Evolutionary conservation across 2,113 vertebrate species (phyloP), one percentile per base, ranked within the genome.

Genomic region (Patagioenas fasciata): DNA sequence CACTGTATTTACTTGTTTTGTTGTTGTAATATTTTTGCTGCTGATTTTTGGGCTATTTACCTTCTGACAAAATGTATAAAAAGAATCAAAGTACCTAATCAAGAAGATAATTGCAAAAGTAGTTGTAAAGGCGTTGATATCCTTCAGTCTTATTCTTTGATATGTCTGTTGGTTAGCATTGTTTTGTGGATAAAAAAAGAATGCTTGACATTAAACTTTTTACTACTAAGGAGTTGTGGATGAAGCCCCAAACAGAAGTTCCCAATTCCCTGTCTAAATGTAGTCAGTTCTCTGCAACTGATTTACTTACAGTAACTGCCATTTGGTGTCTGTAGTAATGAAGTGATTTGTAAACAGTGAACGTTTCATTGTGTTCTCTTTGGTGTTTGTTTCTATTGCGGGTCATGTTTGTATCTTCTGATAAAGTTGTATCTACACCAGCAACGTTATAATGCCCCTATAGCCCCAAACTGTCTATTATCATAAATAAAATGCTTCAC

Each of bases 281-380:
- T 96, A 92, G 92, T 94, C 97, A 97, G 94, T 98, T 96, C 93
- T 97, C 72, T 81, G 93, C 93, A 97, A 95, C 97, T 97, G 97
- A 97, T 97, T 97, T 98, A 97, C 97, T 98, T 96, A 98, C 97
- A 98, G 97, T 98, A 98, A 97, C 98, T 98, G 98, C 98, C 98
- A 98, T 98, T 97, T 97, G 95, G 96, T 98, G 98, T 98, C 97
- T 96, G 97, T 98, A 97, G 96, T 98, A 97, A 98, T 98, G 95
- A 97, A 98, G 98, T 98, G 97, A 95, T 96, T 98, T 98, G 98
- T 98, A 98, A 97, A 91, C 96, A 96, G 98, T 98, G 97, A 96
- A 72, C 57, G 97, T 98, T 98, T 93, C 97, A 96, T 97, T 66
- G 98, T 98, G 96, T 98, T 98, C 97, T 97, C 96, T 97, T 98